phyloP scores from a whole-genome alignment of 2,888 invertebrate species.

The Eupithecia subfuscata region DNA sequence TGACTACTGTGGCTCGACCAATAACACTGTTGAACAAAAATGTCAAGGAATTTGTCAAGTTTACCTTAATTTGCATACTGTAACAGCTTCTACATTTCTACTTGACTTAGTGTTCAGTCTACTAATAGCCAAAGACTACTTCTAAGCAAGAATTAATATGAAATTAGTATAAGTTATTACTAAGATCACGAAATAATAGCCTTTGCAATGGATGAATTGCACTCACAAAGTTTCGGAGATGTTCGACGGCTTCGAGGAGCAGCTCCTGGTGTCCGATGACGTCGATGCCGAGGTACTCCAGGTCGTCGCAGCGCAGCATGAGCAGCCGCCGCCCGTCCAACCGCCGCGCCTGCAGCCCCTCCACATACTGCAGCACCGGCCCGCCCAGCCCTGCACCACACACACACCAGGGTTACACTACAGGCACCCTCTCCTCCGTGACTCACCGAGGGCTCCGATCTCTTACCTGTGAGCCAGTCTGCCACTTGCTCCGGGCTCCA shows the following conservation, averaged over 20 bases:
- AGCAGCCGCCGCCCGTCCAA: slow-evolving; percentile 93
- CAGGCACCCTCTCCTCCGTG: slow-evolving; percentile 37
- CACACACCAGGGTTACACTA: slow-evolving; percentile 9
- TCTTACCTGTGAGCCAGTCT: slow-evolving; percentile 94
- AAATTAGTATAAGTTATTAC: neutral
- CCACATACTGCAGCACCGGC: slow-evolving; percentile 91
- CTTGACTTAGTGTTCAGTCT: neutral
- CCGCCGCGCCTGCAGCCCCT: slow-evolving; percentile 90
- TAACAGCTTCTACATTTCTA: neutral
- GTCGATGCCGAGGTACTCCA: slow-evolving; percentile 92
- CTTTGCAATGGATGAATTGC: neutral
- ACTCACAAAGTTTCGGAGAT: slow-evolving; percentile 94
- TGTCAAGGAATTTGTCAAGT: neutral
- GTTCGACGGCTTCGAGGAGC: slow-evolving; percentile 95
- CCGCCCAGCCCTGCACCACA: slow-evolving; percentile 88
- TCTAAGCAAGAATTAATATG: neutral
- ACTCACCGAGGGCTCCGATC: slow-evolving; percentile 45
- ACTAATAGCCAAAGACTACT: neutral
- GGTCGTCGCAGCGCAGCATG: slow-evolving; percentile 93
- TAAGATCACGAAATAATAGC: neutral
- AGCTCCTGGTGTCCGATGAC: slow-evolving; percentile 97
- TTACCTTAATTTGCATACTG: neutral
- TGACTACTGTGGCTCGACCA: neutral
- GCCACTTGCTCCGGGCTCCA: slow-evolving; percentile 96
- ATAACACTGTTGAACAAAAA: neutral